Evolutionary conservation across 2,888 invertebrate genomes (phyloP).

Genomic region (Rhaphigaster nebulosa): DNA sequence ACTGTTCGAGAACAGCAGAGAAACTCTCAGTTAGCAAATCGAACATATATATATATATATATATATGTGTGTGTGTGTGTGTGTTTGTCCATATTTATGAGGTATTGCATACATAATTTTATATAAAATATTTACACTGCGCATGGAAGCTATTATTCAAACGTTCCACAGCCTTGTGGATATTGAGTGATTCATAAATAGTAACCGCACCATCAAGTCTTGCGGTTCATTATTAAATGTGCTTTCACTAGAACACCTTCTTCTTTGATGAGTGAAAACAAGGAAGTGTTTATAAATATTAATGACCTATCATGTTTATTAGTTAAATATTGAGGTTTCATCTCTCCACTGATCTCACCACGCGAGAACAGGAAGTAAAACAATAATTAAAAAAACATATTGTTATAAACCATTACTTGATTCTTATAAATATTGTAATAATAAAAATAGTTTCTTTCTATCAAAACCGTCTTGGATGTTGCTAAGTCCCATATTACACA

Average conservation of each 20-base stretch:
- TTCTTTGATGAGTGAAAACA: constrained; percentile 6
- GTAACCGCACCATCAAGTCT: not conserved
- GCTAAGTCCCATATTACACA: too few relatives aligned
- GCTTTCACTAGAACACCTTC: not conserved
- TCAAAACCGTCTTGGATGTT: too few relatives aligned
- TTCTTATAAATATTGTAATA: too few relatives aligned
- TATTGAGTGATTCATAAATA: constrained; percentile 2
- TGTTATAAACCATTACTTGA: too few relatives aligned
- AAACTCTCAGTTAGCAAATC: too few relatives aligned
- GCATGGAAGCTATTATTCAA: not conserved
- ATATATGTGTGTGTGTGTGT: too few relatives aligned
- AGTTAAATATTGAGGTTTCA: not conserved
- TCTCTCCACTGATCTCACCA: too few relatives aligned
- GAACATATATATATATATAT: too few relatives aligned
- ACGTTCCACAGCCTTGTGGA: not conserved
- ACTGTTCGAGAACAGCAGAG: too few relatives aligned
- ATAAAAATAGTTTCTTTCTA: too few relatives aligned
- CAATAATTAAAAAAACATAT: not conserved
- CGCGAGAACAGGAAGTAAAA: not conserved
- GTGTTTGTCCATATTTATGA: too few relatives aligned
- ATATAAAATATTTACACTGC: not conserved
- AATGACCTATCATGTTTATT: not conserved
- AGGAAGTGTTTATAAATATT: constrained; percentile 2
- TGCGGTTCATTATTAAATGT: constrained; percentile 6
- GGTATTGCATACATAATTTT: not conserved